Conservation (phyloP, 2,888 invertebrate genomes). For the Clostera curtula region DNA sequence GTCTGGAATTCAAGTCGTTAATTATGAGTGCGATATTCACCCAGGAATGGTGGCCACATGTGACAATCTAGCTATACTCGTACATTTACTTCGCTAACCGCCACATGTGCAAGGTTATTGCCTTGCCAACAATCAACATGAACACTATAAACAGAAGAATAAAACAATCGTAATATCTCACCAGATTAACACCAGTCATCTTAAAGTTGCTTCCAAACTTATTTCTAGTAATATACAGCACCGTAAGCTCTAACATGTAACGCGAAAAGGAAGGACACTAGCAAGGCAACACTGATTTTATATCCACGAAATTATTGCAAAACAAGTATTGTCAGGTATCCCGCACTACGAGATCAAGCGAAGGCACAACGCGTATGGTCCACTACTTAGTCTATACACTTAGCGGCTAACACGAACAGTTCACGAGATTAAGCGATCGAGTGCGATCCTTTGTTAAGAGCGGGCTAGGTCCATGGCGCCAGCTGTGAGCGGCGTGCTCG, state of each 20-base stretch:
- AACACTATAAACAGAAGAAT: conserved; percentile 11
- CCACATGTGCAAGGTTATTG: conserved; percentile 64
- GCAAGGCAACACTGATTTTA: conserved; percentile 72
- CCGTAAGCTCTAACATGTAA: conserved; percentile 60
- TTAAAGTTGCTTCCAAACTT: conserved; percentile 23
- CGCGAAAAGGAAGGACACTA: conserved; percentile 72
- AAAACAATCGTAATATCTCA: conserved; percentile 26
- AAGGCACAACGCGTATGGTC: conserved; percentile 70
- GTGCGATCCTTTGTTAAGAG: conserved; percentile 57
- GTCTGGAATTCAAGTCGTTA: conserved; percentile 19
- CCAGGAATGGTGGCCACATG: conserved; percentile 62
- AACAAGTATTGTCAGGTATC: conserved; percentile 34
- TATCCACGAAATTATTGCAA: conserved; percentile 52
- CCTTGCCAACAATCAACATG: conserved; percentile 31
- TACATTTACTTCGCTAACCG: conserved; percentile 47
- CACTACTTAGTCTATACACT: conserved; percentile 56
- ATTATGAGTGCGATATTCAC: conserved; percentile 27
- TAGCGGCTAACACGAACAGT: conserved; percentile 51
- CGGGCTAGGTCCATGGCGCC: conserved; percentile 61
- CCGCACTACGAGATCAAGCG: conserved; percentile 41
- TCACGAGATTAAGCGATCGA: conserved; percentile 39
- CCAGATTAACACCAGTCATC: conserved; percentile 35
- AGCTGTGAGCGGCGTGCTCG: conserved; percentile 64
- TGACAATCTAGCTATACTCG: conserved; percentile 43
- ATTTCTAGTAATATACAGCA: conserved; percentile 46